Evolutionary conservation across 2,797 vertebrate species (phyloP), one percentile per base, ranked within the genome.

Genomic region (Phataginus tetradactyla): DNA sequence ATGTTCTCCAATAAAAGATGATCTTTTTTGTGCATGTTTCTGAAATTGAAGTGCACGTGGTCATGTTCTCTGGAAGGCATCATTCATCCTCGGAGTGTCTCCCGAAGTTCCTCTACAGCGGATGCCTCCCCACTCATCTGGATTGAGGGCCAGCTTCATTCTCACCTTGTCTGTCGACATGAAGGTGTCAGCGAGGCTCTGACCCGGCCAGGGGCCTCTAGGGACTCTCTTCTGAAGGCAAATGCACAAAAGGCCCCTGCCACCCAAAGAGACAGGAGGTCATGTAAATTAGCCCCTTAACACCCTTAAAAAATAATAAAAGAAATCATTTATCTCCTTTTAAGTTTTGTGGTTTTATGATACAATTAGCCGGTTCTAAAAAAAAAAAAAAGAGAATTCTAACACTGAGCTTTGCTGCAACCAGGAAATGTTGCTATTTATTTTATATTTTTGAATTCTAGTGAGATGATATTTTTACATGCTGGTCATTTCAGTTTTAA

Each of bases 1-100:
- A 57, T 90, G 91, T 95, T 98, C 97, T 97, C 98, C 96, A 81
- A 96, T 98, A 97, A 97, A 97, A 95, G 25, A 77, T 45, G 96
- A 95, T 98, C 95, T 98, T 97, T 97, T 92, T 49, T 59, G 91
- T 93, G 94, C n/a, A n/a, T 97, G 80, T 96, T 98, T 83, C 97
- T 90, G 75, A 91, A 91, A 79, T 93, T 45, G 80, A 91, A 81
- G 59, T 79, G 15, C 12, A 32, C 61, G 77, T 53, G 88, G 34
- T 57, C 68, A 5, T 66, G 80, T 7, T 89, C 81, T 69, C 80
- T 61, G 69, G 53, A 71, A 94, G 63, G 63, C 81, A 34, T 39
- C 34, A 18, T 75, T 39, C 27, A 0, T 3, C 29, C 9, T 87
- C 5, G 3, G 5, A 6, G 92, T 13, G 18, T 68, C 15, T 89